Conservation (phyloP, 1,140 invertebrate genomes). For the Lerema accius region DNA sequence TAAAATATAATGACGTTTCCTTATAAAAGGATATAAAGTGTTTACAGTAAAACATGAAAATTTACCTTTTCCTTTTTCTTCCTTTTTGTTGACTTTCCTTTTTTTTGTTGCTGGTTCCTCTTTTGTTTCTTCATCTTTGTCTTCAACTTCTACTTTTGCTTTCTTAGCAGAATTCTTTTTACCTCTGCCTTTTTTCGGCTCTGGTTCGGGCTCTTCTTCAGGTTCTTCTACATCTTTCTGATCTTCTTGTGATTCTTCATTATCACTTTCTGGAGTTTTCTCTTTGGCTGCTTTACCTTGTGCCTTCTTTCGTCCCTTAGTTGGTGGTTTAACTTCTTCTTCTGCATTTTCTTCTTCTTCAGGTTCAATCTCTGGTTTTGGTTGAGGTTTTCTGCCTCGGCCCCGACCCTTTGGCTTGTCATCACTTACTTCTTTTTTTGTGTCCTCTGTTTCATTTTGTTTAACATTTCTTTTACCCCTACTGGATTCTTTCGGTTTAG, state of each 20-base stretch:
- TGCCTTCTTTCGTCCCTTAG: slow-evolving; percentile 64
- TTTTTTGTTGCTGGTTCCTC: slow-evolving; percentile 54
- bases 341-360: slow-evolving; percentile 55
- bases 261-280: slow-evolving; percentile 40
- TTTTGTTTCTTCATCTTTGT: slow-evolving; percentile 47
- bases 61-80: slow-evolving; percentile 66
- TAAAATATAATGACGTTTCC: slow-evolving; percentile 21
- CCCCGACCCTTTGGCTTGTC: slow-evolving; percentile 65
- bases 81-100: slow-evolving; percentile 55
- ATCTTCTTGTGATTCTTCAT: slow-evolving; percentile 35
- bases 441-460: slow-evolving; percentile 43
- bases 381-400: slow-evolving; percentile 52
- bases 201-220: slow-evolving; percentile 43
- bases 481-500: slow-evolving; percentile 48
- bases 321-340: slow-evolving; percentile 44
- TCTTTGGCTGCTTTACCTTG: slow-evolving; percentile 53
- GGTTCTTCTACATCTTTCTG: slow-evolving; percentile 38
- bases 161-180: slow-evolving; percentile 62
- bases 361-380: slow-evolving; percentile 52
- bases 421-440: slow-evolving; percentile 47
- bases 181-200: slow-evolving; percentile 30
- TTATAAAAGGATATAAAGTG: no score
- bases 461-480: slow-evolving; percentile 58
- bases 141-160: slow-evolving; percentile 55
- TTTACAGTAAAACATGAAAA: no score